Conservation (phyloP, 2,888 invertebrate species). For the Eupithecia pulchellata region DNA sequence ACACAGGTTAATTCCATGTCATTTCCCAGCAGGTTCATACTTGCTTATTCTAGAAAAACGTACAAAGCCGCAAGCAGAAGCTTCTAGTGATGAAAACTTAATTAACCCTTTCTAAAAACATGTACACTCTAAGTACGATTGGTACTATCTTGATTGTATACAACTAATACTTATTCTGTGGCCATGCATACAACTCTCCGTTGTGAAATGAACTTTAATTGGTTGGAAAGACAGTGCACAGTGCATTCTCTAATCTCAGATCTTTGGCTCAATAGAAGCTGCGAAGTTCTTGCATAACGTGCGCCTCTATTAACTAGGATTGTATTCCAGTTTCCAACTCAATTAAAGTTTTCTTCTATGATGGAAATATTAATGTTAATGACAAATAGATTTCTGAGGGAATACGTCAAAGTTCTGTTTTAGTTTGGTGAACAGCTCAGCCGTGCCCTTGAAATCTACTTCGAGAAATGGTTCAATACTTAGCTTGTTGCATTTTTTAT, state of each 20-base stretch:
- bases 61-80: background rate
- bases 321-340: constrained; percentile 56
- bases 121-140: background rate
- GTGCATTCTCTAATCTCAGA: constrained; percentile 35
- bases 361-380: constrained; percentile 55
- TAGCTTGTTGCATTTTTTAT: no score
- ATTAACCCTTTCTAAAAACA: background rate
- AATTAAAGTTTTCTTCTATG: constrained; percentile 65
- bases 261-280: constrained; percentile 38
- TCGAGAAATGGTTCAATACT: no score
- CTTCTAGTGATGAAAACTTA: background rate
- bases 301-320: constrained; percentile 54
- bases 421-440: background rate
- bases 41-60: no score
- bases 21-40: no score
- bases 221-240: background rate
- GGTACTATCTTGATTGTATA: background rate
- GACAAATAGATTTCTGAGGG: constrained; percentile 38
- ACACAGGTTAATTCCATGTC: no score
- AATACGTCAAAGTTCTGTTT: constrained; percentile 27
- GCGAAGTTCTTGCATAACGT: constrained; percentile 54
- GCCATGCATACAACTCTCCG: background rate
- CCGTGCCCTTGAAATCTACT: no score
- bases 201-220: background rate
- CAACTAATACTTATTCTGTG: background rate